A percentile compares a stretch with the other conserved stretches of the same genome.
Evolutionary conservation across 2,888 invertebrate genomes (phyloP).

Genomic region (Pyrrhosoma nymphula): DNA sequence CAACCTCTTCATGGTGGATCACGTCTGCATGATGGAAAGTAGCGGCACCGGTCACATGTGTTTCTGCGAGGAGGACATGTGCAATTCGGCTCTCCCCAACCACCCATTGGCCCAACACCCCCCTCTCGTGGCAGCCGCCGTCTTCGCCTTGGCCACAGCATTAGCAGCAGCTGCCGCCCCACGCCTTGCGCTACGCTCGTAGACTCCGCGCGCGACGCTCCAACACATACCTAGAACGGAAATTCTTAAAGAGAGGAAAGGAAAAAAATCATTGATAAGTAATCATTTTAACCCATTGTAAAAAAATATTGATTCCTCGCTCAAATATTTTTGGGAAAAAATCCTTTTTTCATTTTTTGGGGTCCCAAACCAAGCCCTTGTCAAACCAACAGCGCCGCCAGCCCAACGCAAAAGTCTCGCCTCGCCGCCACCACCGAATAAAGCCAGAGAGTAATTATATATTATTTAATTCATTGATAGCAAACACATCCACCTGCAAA

Average conservation of each 20-base stretch:
- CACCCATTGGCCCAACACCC: constrained; percentile 69
- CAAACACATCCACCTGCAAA: neutral
- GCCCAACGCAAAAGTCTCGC: neutral
- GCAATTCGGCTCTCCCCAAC: constrained; percentile 82
- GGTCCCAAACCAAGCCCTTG: neutral
- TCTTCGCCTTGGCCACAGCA: constrained; percentile 75
- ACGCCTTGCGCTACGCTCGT: constrained; percentile 73
- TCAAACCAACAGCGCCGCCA: neutral
- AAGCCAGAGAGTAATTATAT: neutral
- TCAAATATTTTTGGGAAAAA: neutral
- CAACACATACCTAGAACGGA: neutral
- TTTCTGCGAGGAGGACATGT: constrained; percentile 98
- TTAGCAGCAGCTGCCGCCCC: constrained; percentile 75
- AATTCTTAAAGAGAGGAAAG: neutral
- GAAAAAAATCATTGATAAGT: neutral
- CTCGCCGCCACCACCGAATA: neutral
- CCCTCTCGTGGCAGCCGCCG: constrained; percentile 75
- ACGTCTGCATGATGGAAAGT: constrained; percentile 99
- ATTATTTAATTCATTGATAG: neutral
- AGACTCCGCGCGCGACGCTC: constrained; percentile 52
- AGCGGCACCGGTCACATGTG: constrained; percentile 98
- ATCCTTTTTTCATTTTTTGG: neutral
- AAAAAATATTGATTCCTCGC: neutral
- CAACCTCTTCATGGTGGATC: constrained; percentile 98
- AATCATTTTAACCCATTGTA: neutral